Evolutionary conservation across 2,797 vertebrate species (phyloP).

Genomic region (Tangara arthus): DNA sequence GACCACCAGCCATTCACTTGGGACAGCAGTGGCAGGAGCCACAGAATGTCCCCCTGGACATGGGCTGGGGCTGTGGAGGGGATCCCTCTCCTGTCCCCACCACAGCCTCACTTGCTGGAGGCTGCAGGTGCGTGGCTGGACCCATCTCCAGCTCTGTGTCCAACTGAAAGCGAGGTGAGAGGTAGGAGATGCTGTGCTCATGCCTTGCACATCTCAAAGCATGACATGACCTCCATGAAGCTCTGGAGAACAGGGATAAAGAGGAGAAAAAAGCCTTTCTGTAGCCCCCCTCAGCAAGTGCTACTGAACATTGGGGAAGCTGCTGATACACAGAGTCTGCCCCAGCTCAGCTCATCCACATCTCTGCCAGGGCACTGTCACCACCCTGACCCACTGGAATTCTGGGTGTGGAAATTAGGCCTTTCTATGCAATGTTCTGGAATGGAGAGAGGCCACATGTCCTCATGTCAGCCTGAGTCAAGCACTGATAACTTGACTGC

Average conservation of each 20-base stretch:
- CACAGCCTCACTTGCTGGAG: background rate
- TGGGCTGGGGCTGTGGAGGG: background rate
- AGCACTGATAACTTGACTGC: background rate
- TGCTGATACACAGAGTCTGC: background rate
- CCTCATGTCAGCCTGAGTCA: background rate
- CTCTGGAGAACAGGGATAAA: background rate
- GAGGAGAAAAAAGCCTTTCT: background rate
- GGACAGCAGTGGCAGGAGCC: background rate
- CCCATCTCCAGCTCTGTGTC: background rate
- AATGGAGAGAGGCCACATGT: background rate
- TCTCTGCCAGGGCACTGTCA: background rate
- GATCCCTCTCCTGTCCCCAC: background rate
- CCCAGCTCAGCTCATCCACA: background rate
- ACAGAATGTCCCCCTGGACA: accelerated
- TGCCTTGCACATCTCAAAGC: background rate
- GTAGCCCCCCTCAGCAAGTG: accelerated
- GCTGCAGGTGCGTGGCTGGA: accelerated
- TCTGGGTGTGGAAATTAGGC: background rate
- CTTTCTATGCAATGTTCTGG: background rate
- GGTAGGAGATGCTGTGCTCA: background rate
- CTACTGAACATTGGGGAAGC: background rate
- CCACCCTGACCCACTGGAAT: accelerated
- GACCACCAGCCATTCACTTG: background rate
- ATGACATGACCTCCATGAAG: background rate
- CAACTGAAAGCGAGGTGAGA: accelerated